These are phyloP conservation scores for Rotaria macrura DNA, from an alignment of 2,888 invertebrate species.

Conservation along the genomic window DNA sequence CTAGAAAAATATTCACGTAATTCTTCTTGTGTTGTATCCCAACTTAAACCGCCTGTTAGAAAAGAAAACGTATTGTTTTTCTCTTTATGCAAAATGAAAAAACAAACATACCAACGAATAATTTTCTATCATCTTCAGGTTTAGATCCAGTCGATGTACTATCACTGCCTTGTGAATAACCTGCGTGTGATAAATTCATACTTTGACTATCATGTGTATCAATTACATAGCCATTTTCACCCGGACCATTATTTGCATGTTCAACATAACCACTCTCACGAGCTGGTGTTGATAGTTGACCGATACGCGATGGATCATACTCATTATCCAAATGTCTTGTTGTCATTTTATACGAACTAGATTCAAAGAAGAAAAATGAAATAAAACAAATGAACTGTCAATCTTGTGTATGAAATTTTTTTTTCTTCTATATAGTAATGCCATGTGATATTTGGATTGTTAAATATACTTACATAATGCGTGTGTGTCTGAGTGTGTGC, in stretches of 20 bases:
- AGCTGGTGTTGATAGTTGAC: background rate
- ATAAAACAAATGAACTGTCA: no score
- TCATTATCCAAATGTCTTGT: background rate
- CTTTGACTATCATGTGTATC: background rate
- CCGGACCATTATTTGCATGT: background rate
- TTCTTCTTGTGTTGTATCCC: constrained; percentile 22
- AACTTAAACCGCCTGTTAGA: background rate
- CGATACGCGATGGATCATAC: background rate
- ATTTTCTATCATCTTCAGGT: constrained; percentile 16
- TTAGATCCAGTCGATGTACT: background rate
- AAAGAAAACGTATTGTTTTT: background rate
- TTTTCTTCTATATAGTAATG: background rate
- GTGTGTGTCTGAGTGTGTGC: background rate
- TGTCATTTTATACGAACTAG: background rate
- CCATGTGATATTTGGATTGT: background rate
- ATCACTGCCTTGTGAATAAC: background rate
- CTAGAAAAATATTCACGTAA: constrained; percentile 5
- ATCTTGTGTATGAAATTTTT: no score
- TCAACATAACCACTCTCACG: background rate
- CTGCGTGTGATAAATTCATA: background rate
- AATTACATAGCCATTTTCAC: background rate
- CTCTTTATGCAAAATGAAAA: background rate
- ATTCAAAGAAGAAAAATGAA: background rate
- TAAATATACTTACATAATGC: background rate
- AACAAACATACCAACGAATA: background rate